Evolutionary conservation across 2,888 invertebrate genomes (phyloP).

Genomic region (Rhamnusium bicolor): DNA sequence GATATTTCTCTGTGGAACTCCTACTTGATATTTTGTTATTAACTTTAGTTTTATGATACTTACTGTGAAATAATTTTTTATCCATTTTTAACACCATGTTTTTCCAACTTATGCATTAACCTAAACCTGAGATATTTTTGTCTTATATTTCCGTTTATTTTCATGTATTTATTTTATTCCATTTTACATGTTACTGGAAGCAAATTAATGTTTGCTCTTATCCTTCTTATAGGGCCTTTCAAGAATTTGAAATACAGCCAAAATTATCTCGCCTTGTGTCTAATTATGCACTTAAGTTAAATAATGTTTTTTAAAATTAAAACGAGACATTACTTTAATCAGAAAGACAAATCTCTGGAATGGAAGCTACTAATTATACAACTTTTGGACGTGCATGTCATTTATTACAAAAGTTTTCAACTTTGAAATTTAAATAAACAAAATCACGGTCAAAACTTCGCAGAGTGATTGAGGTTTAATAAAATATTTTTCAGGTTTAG

Average conservation of each 20-base stretch:
- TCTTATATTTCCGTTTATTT: no score
- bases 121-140: no score
- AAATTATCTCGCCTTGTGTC: not conserved
- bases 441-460: not conserved
- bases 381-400: not conserved
- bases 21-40: no score
- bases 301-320: slow-evolving; percentile 7
- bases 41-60: no score
- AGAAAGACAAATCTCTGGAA: not conserved
- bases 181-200: not conserved
- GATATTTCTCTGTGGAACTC: no score
- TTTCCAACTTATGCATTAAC: no score
- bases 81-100: no score
- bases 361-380: not conserved
- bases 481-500: not conserved
- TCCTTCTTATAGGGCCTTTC: not conserved
- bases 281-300: not conserved
- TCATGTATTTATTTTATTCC: no score
- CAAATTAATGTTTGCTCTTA: not conserved
- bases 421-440: not conserved
- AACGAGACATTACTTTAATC: not conserved
- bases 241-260: not conserved
- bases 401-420: not conserved
- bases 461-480: not conserved
- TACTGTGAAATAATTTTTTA: no score